Evolutionary conservation across 2,797 vertebrate genomes (phyloP).

Genomic region (Enteromius paludinosus): DNA sequence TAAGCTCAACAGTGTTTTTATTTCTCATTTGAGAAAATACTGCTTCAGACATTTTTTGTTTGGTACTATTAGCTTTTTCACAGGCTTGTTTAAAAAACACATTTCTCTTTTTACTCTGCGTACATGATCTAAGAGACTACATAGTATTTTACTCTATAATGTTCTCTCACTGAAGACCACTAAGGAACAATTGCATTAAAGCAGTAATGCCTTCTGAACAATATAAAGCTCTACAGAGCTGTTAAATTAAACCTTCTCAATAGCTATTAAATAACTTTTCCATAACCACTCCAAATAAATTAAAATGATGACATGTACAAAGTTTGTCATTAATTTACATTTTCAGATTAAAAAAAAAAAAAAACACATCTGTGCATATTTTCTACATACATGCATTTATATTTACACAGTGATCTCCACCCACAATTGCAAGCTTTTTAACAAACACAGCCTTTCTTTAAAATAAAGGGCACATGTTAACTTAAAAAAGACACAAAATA

Average conservation of each 20-base stretch:
- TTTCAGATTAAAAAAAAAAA: constrained; percentile 69
- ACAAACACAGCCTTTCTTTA: constrained; percentile 17
- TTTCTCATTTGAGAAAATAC: constrained; percentile 80
- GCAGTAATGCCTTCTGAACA: constrained; percentile 70
- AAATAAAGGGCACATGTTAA: constrained; percentile 24
- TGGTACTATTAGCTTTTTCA: constrained; percentile 55
- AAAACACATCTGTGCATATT: constrained; percentile 83
- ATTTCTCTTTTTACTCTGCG: constrained; percentile 47
- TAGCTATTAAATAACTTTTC: constrained; percentile 80
- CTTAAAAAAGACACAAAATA: constrained; percentile 3
- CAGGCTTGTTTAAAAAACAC: constrained; percentile 48
- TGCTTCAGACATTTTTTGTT: constrained; percentile 60
- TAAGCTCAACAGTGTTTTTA: constrained; percentile 79
- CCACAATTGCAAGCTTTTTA: constrained; percentile 21
- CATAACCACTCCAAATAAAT: constrained; percentile 81
- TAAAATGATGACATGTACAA: constrained; percentile 80
- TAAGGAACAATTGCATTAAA: constrained; percentile 68
- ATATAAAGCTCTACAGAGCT: constrained; percentile 76
- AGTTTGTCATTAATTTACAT: constrained; percentile 82
- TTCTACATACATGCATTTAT: constrained; percentile 81
- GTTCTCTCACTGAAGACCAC: constrained; percentile 57
- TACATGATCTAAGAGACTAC: constrained; percentile 45
- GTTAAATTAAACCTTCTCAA: constrained; percentile 74
- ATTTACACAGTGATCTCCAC: constrained; percentile 47
- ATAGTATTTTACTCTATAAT: constrained; percentile 34